Base-by-base conservation (phyloP, 2,888 invertebrate genomes). In the Andrena haemorrhoa region DNA sequence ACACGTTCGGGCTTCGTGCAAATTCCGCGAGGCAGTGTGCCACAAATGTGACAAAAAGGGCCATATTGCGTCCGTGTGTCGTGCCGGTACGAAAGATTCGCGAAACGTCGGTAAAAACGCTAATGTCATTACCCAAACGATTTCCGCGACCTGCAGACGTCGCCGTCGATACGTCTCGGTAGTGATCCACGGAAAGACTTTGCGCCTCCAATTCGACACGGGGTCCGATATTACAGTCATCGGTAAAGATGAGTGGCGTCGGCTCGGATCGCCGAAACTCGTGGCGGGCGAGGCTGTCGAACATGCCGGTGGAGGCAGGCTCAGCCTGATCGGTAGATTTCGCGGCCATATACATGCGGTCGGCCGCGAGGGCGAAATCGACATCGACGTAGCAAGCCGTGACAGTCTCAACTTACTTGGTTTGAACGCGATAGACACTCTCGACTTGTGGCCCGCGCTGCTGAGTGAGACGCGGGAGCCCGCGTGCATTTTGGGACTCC, bases 171-270 rank as follows among this genome's bases (percentile, higher is more conserved):
- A 12, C 49, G 49, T 49, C 1, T 26, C 65, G 10, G 16, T 16
- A 2, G 29, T 5, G 29, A 47, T 49, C 4, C 7, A 12, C 16
- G 12, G 20, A 10, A 65, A 7, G 26, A 2, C 16, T 4, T 2
- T 65, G 5, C 49, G 35, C 12, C 20, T 61, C 1, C 61, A 61
- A 33, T 61, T 20, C 20, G 35, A 61, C 20, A 61, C 61, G 7
- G 61, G 61, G 2, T 61, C 61, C 33, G 61, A 61, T 20, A 61
- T 61, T 10, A 61, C 61, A 2, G 31, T 61, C 8, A 61, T 61
- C 12, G 61, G 61, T n/a, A 33, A 33, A 16, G 20, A 61, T 35
- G 61, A 20, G 12, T 61, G 61, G 61, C 8, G 16, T 20, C 61
- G 35, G 6, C 61, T 33, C 8, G 61, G 61, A 12, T 35, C 33